Percentiles rank a stretch among this genome's conserved stretches.
Conservation (phyloP, 2,888 invertebrate genomes). For the Cryptosula pallasiana region DNA sequence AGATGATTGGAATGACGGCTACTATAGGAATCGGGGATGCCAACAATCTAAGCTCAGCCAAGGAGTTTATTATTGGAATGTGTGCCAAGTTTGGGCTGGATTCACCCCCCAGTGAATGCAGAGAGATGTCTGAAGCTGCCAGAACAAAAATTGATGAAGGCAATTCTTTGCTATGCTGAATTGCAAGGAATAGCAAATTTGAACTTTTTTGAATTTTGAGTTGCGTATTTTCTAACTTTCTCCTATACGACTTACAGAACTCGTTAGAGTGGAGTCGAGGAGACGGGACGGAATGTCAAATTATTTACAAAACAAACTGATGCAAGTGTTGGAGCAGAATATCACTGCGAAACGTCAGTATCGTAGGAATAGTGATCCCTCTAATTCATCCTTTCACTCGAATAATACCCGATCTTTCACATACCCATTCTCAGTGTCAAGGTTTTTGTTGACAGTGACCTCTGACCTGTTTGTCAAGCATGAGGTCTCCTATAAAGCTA, state of each 20-base stretch:
- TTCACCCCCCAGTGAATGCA: neutral
- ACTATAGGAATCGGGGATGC: slow-evolving; percentile 15
- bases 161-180: neutral
- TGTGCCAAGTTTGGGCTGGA: slow-evolving; percentile 18
- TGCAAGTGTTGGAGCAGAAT: neutral
- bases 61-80: slow-evolving; percentile 15
- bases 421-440: no score
- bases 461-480: neutral
- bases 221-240: no score
- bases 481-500: neutral
- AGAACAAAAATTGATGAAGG: neutral
- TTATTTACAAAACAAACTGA: neutral
- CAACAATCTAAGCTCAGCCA: neutral
- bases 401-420: no score
- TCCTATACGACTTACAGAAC: no score
- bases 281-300: neutral
- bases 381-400: no score
- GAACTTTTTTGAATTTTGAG: no score
- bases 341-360: neutral
- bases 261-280: neutral
- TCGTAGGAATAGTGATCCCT: no score
- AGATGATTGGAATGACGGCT: slow-evolving; percentile 8
- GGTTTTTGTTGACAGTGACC: no score
- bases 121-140: neutral
- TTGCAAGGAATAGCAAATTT: no score